Evolutionary conservation across 2,113 vertebrate species (phyloP).

Genomic region (Lethenteron reissneri): DNA sequence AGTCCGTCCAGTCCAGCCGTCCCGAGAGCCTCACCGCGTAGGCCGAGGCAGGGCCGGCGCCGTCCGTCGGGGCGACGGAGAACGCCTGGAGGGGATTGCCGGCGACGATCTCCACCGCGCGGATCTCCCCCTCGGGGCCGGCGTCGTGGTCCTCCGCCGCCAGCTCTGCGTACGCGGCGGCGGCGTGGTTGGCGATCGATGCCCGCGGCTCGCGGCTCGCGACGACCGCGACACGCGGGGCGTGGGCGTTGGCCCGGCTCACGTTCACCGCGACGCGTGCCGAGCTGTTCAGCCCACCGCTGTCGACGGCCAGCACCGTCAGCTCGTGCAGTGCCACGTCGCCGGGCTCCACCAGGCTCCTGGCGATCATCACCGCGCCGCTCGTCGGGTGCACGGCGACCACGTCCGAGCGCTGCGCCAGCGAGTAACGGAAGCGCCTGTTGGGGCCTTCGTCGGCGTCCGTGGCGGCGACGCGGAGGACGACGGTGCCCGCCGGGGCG

Average conservation of each 20-base stretch:
- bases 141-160: constrained; percentile 66
- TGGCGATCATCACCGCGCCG: constrained; percentile 55
- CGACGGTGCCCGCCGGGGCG: constrained; percentile 21
- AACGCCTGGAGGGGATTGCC: constrained; percentile 62
- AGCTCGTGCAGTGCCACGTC: constrained; percentile 54
- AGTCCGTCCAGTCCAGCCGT: constrained; percentile 55
- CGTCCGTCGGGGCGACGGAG: constrained; percentile 45
- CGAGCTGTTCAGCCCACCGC: constrained; percentile 86
- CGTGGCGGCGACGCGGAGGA: too few species aligned
- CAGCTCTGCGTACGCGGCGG: constrained; percentile 39
- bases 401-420: too few species aligned
- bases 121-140: constrained; percentile 59
- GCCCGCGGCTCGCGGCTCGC: constrained; percentile 20
- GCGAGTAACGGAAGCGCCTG: too few species aligned
- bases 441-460: too few species aligned
- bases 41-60: constrained; percentile 61
- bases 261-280: constrained; percentile 34
- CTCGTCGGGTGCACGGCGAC: not conserved
- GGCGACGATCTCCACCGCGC: constrained; percentile 50
- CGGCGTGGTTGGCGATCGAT: constrained; percentile 35
- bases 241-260: too few species aligned
- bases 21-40: constrained; percentile 69
- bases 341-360: constrained; percentile 29
- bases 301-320: constrained; percentile 79
- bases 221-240: too few species aligned